These are phyloP conservation scores for Siniperca undulata DNA, from an alignment of 2,797 vertebrate species.

Conservation along the genomic window DNA sequence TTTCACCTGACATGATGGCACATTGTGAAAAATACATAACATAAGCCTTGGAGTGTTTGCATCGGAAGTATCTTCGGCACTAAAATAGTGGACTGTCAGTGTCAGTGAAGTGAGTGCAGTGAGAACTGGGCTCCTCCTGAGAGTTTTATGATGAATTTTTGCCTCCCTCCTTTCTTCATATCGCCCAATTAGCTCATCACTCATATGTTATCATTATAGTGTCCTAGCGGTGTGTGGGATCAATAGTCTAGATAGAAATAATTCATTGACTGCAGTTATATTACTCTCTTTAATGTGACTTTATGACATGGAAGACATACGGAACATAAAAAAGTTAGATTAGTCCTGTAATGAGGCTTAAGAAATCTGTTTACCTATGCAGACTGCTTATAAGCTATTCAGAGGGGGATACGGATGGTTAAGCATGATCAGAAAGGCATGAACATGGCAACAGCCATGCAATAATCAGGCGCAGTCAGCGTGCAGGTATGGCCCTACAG, in stretches of 20 bases:
- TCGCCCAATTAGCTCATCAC: background rate
- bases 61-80: background rate
- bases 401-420: background rate
- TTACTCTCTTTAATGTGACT: background rate
- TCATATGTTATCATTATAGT: background rate
- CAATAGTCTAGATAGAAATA: slow-evolving; percentile 17
- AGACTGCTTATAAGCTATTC: slow-evolving; percentile 14
- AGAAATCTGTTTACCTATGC: slow-evolving; percentile 20
- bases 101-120: background rate
- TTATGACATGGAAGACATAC: background rate
- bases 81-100: background rate
- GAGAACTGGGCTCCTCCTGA: background rate
- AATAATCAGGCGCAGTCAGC: background rate
- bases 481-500: background rate
- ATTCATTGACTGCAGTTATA: background rate
- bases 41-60: background rate
- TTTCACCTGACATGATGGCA: background rate
- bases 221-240: background rate
- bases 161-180: background rate
- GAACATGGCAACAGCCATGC: slow-evolving; percentile 1
- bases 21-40: background rate
- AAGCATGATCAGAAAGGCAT: slow-evolving; percentile 27
- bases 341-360: slow-evolving; percentile 10
- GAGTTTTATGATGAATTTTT: background rate
- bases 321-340: background rate